A percentile compares a stretch with the other conserved stretches of the same genome.
phyloP scores from a whole-genome alignment of 2,797 vertebrate genomes.

The Gymnoscopelus microlampas region DNA sequence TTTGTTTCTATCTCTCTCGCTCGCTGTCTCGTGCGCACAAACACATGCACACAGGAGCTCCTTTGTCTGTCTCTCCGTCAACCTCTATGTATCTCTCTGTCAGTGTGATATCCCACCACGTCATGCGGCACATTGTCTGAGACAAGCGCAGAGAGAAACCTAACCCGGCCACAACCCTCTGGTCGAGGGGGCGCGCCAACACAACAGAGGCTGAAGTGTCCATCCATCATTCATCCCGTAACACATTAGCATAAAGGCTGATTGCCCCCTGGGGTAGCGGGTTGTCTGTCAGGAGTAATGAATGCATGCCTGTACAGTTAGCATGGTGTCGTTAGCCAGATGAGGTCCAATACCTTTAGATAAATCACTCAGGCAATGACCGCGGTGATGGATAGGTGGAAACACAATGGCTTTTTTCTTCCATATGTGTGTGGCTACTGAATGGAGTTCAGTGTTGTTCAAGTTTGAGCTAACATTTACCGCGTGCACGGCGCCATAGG shows the following conservation, averaged over 20 bases:
- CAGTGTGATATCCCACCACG: too few relatives aligned
- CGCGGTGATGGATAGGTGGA: slow-evolving; percentile 56
- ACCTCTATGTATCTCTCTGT: too few relatives aligned
- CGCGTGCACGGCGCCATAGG: too few relatives aligned
- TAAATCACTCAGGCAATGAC: slow-evolving; percentile 54
- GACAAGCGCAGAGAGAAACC: slow-evolving; percentile 17
- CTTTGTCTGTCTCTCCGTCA: too few relatives aligned
- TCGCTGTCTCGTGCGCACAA: too few relatives aligned
- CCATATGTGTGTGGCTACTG: slow-evolving; percentile 49
- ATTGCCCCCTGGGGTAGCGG: slow-evolving; percentile 61
- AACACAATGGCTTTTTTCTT: slow-evolving; percentile 59
- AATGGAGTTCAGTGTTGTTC: slow-evolving; percentile 38
- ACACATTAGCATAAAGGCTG: slow-evolving; percentile 69
- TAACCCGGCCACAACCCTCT: slow-evolving; percentile 18
- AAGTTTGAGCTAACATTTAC: slow-evolving; percentile 20
- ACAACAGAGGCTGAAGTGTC: slow-evolving; percentile 54
- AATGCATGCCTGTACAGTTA: slow-evolving; percentile 73
- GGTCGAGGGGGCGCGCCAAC: slow-evolving; percentile 23
- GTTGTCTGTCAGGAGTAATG: slow-evolving; percentile 57
- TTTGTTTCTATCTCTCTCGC: too few relatives aligned
- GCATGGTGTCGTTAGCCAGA: slow-evolving; percentile 62
- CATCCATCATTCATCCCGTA: slow-evolving; percentile 66
- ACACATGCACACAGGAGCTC: too few relatives aligned
- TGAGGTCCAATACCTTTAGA: slow-evolving; percentile 70
- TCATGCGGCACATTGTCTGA: neutral